phyloP scores from a whole-genome alignment of 1,140 invertebrate genomes.

The Rhagoletis pomonella region DNA sequence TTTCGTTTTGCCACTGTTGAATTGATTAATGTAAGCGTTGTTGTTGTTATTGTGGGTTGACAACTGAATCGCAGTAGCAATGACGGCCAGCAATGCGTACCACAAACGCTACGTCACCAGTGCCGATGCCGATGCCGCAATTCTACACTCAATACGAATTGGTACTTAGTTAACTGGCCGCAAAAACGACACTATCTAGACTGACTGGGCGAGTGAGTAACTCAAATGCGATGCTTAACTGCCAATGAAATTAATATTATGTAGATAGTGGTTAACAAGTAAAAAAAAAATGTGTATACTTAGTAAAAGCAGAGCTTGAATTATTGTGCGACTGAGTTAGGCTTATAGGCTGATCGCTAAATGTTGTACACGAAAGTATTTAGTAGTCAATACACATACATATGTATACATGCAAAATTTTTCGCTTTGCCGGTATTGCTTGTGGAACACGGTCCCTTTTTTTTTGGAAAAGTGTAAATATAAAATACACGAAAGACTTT shows the following conservation, averaged over 20 bases:
- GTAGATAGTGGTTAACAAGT: background rate
- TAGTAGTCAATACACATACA: too few species aligned
- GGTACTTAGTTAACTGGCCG: background rate
- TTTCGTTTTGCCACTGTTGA: conserved; percentile 10
- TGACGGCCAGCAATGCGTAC: conserved; percentile 2
- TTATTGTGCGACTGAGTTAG: too few species aligned
- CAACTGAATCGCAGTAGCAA: conserved; percentile 21
- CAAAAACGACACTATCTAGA: background rate
- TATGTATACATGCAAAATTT: too few species aligned
- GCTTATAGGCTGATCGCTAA: too few species aligned
- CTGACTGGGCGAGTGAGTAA: background rate
- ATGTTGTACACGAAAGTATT: too few species aligned
- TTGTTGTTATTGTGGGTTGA: conserved; percentile 20
- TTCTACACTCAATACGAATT: background rate
- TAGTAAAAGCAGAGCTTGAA: too few species aligned
- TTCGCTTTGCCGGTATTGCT: too few species aligned
- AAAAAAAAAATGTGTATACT: too few species aligned
- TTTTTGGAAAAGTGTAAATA: too few species aligned
- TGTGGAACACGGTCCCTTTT: too few species aligned
- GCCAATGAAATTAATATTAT: background rate
- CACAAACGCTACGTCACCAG: background rate
- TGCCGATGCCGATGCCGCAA: too few species aligned
- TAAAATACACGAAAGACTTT: too few species aligned
- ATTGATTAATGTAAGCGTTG: conserved; percentile 14
- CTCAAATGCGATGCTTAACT: background rate